These are phyloP conservation scores for Drosophila tanythrix DNA, from an alignment of 2,888 invertebrate species.

Conservation along the genomic window DNA sequence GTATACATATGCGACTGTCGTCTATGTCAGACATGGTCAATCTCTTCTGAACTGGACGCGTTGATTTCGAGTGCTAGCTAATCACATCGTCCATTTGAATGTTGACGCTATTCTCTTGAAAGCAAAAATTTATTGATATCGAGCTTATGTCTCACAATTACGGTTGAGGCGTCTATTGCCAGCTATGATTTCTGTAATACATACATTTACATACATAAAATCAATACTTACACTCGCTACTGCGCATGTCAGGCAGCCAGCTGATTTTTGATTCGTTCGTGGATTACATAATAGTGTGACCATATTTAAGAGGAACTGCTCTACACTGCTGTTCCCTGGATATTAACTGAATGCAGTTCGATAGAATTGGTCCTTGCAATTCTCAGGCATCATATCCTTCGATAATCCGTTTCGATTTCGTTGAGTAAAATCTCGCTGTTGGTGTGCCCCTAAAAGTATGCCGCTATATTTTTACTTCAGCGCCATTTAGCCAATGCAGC, in stretches of 20 bases:
- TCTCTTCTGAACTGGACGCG: constrained; percentile 3
- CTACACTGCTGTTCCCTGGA: constrained; percentile 10
- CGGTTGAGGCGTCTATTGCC: constrained; percentile 8
- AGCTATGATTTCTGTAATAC: constrained; percentile 7
- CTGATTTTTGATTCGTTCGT: constrained; percentile 16
- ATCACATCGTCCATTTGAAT: constrained; percentile 38
- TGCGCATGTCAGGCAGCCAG: constrained; percentile 34
- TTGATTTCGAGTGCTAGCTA: constrained; percentile 39
- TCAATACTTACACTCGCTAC: constrained; percentile 20
- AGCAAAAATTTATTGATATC: not conserved
- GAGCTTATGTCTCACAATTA: not conserved
- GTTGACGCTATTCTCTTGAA: not conserved
- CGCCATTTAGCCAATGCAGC: not conserved
- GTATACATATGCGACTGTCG: constrained; percentile 1
- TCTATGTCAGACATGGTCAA: constrained; percentile 23
- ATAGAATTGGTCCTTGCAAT: not conserved
- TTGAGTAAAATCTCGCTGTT: not conserved
- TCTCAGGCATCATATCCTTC: not conserved
- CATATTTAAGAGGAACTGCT: not conserved
- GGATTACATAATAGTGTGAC: not conserved
- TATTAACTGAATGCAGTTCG: not conserved
- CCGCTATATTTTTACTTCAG: not conserved
- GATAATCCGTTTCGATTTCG: not conserved
- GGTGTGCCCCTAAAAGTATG: not conserved
- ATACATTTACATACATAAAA: constrained; percentile 20